A percentile compares a stretch with the other conserved stretches of the same genome.
These are phyloP conservation scores for Psylliodes chrysocephalus DNA, from an alignment of 2,888 invertebrate genomes.

Conservation along the genomic window DNA sequence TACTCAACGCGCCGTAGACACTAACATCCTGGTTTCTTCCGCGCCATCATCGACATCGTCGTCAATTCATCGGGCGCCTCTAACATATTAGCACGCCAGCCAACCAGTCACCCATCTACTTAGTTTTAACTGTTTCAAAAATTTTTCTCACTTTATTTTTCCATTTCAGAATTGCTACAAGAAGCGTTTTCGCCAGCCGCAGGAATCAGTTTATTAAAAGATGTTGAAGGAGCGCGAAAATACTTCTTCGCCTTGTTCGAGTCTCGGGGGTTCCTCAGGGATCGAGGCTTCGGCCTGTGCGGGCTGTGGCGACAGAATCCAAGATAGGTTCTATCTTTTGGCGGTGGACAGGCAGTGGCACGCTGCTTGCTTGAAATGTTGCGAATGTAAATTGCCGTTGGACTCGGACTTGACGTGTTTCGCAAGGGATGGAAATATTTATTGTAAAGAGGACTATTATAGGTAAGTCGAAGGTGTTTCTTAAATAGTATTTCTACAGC, in stretches of 20 bases:
- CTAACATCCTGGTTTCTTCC: slow-evolving; percentile 23
- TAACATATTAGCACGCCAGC: slow-evolving; percentile 26
- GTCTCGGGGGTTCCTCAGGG: slow-evolving; percentile 61
- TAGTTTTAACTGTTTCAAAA: background rate
- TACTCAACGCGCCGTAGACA: slow-evolving; percentile 3
- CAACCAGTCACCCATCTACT: slow-evolving; percentile 11
- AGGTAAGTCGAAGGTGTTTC: slow-evolving; percentile 73
- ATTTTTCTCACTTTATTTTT: slow-evolving; percentile 8
- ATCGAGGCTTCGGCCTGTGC: slow-evolving; percentile 66
- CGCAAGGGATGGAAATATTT: slow-evolving; percentile 88
- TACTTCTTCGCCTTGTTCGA: slow-evolving; percentile 63
- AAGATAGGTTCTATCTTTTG: slow-evolving; percentile 75
- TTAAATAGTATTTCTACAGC: background rate
- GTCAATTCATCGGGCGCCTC: slow-evolving; percentile 43
- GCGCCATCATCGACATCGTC: slow-evolving; percentile 18
- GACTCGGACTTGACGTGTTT: slow-evolving; percentile 91
- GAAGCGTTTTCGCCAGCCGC: slow-evolving; percentile 10
- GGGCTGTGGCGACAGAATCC: slow-evolving; percentile 72
- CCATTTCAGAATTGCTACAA: background rate
- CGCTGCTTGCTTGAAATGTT: slow-evolving; percentile 83
- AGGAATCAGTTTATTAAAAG: slow-evolving; percentile 16
- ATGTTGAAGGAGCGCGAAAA: slow-evolving; percentile 78
- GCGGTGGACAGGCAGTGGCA: slow-evolving; percentile 94
- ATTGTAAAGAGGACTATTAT: slow-evolving; percentile 95
- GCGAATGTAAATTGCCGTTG: slow-evolving; percentile 84